These are phyloP conservation scores for Staurois parvus DNA, from an alignment of 2,797 vertebrate genomes.

Conservation along the genomic window DNA sequence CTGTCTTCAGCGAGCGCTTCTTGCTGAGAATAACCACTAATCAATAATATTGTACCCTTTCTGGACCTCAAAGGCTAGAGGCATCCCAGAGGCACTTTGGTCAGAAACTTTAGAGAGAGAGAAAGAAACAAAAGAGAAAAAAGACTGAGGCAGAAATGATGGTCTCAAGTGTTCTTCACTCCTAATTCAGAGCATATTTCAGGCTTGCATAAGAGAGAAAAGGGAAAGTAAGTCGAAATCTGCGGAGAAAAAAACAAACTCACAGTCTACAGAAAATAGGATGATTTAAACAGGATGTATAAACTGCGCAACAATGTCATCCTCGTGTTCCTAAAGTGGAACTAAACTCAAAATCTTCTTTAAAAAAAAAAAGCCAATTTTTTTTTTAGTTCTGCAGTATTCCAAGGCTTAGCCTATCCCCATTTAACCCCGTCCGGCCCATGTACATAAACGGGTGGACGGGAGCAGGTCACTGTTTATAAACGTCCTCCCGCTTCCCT, in stretches of 20 bases:
- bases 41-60: constrained; percentile 67
- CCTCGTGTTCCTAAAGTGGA: too few species aligned
- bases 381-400: too few species aligned
- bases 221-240: not conserved
- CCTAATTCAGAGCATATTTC: constrained; percentile 76
- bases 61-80: constrained; percentile 71
- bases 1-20: not conserved
- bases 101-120: constrained; percentile 60
- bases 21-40: constrained; percentile 65
- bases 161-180: constrained; percentile 69
- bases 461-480: too few species aligned
- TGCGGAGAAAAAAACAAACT: constrained; percentile 25
- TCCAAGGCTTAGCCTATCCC: too few species aligned
- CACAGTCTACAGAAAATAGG: constrained; percentile 21
- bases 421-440: too few species aligned
- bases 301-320: not conserved
- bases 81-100: constrained; percentile 70
- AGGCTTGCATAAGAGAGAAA: constrained; percentile 60
- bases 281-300: constrained; percentile 4
- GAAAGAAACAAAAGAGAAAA: constrained; percentile 64
- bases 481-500: too few species aligned
- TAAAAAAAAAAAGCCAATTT: too few species aligned
- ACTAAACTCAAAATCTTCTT: too few species aligned
- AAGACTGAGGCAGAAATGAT: constrained; percentile 67
- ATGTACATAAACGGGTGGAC: too few species aligned